Percentiles rank a stretch among this genome's conserved stretches.
These are phyloP conservation scores for Macrotrachela quadricornifera DNA, from an alignment of 1,140 invertebrate genomes.

Conservation along the genomic window DNA sequence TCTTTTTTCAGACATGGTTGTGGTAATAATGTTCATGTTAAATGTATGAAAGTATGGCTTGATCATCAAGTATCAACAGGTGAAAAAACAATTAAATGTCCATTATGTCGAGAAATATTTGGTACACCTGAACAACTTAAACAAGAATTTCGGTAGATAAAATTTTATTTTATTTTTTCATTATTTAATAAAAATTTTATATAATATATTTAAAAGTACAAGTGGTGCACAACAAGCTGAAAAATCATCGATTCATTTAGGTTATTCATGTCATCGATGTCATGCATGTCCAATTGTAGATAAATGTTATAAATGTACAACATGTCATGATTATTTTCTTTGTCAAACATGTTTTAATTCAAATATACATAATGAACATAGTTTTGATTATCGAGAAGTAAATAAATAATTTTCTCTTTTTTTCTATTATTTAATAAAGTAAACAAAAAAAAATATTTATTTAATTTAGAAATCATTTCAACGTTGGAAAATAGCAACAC, in stretches of 20 bases:
- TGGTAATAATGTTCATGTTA: constrained; percentile 31
- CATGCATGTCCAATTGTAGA: constrained; percentile 21
- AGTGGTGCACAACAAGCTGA: constrained; percentile 3
- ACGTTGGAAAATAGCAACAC: constrained; percentile 19
- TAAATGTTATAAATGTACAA: constrained; percentile 29
- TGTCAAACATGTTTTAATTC: constrained; percentile 29
- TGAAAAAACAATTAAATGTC: constrained; percentile 23
- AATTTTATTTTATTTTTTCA: constrained; percentile 12
- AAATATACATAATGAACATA: constrained; percentile 22
- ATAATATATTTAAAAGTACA: too few relatives aligned
- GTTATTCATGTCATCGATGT: constrained; percentile 20
- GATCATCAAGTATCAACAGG: constrained; percentile 25
- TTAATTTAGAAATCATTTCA: constrained; percentile 21
- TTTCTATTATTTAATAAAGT: too few relatives aligned
- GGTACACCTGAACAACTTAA: constrained; percentile 23
- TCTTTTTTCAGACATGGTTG: constrained; percentile 21
- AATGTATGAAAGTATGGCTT: constrained; percentile 31
- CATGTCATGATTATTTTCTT: constrained; percentile 19
- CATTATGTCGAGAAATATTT: constrained; percentile 30
- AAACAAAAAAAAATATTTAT: too few relatives aligned
- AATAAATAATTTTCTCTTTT: constrained; percentile 5
- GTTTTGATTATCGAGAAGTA: constrained; percentile 27
- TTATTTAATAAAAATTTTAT: not conserved
- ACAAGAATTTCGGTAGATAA: constrained; percentile 14
- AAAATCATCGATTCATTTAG: constrained; percentile 16